A percentile compares a stretch with the other conserved stretches of the same genome.
Conservation (phyloP, 2,888 invertebrate species). For the Acanthosepion lycidas region DNA sequence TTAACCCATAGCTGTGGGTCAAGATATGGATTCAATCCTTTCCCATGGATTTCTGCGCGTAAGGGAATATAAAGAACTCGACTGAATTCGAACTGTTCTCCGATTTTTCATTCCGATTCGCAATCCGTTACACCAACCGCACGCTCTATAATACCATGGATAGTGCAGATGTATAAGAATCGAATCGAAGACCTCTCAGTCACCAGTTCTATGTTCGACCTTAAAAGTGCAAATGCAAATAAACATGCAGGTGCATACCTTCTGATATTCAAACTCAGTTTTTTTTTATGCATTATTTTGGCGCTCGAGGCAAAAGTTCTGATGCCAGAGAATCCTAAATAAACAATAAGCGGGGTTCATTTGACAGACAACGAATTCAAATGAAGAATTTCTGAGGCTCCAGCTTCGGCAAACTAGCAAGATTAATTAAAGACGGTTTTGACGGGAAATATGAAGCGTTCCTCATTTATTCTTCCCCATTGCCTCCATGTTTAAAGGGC, state of each 20-base stretch:
- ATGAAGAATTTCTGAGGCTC: neutral
- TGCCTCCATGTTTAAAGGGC: too few species aligned
- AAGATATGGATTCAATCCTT: too few species aligned
- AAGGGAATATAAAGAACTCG: too few species aligned
- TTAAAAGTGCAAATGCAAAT: neutral
- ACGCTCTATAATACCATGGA: too few species aligned
- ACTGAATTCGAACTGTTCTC: too few species aligned
- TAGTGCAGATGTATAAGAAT: neutral
- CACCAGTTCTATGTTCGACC: neutral
- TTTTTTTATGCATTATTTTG: neutral
- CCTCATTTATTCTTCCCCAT: too few species aligned
- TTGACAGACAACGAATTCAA: neutral
- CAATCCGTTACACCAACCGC: too few species aligned
- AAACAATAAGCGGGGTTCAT: neutral
- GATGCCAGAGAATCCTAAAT: neutral
- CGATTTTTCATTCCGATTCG: too few species aligned
- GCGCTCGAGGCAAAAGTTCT: neutral
- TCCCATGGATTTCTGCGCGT: too few species aligned
- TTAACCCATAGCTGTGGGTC: too few species aligned
- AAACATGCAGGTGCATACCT: neutral
- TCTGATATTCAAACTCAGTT: neutral
- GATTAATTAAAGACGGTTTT: neutral
- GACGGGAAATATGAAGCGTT: too few species aligned
- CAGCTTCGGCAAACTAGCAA: neutral
- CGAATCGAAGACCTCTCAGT: neutral